Evolutionary conservation across 2,113 vertebrate species (phyloP), one percentile per base, ranked within the genome.

Genomic region (Epinephelus lanceolatus): DNA sequence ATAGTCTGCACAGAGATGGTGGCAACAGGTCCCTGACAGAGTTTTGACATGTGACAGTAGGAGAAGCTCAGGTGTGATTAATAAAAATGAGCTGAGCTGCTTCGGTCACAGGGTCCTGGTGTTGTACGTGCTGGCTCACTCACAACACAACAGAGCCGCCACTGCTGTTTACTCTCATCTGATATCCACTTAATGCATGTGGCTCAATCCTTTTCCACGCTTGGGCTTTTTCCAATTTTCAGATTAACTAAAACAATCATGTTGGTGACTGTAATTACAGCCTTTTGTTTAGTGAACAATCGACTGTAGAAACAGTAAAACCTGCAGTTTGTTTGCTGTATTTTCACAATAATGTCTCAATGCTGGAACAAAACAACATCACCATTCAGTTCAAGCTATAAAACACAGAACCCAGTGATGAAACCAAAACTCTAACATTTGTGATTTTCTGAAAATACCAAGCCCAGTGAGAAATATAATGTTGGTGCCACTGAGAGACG

Each of bases 251-350:
- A 69, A 33, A 77, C 33, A 73, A 19, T 74, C 6, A 51, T 37
- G 27, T 59, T 56, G 47, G 63, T 23, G 60, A 65, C 57, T 69
- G 67, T 77, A 77, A 83, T 80, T 68, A 47, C 62, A 76, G 63
- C 49, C 51, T 79, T 62, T 67, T 76, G 61, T 81, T 84, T 52
- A 23, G 19, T 59, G 23, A 77, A 81, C 73, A 88, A 67, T 30
- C 25, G n/a, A 60, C 30, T 45, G 52, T 45, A 30, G 10, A 82
- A 59, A 56, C 23, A 19, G 45, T 19, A 61, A 47, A 79, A 56
- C 49, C 53, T 63, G 30, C 51, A 37, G 56, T 49, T n/a, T 14
- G 73, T 56, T 51, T 51, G 45, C 65, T 69, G 25, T 12, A 2
- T 69, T 66, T 74, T 73, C 37, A 69, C 55, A 30, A 37, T 33